Evolutionary conservation across 35 echinoderm and acorn worm genomes (phyloP).

Genomic region (Patiria miniata): DNA sequence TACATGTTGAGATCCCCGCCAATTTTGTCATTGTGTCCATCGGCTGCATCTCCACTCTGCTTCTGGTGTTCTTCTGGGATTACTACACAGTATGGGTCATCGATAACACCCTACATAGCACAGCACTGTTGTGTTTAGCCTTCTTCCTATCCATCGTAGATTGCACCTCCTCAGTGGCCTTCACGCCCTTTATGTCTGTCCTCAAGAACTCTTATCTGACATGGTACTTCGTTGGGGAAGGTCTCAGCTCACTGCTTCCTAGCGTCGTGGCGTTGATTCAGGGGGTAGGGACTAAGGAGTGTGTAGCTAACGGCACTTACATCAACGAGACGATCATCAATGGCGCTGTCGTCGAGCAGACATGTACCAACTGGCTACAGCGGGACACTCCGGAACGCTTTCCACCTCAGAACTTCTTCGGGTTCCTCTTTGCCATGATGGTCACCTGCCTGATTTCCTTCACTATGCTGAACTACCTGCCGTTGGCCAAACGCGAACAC

Average conservation of each 20-base stretch:
- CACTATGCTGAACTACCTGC: constrained; percentile 66
- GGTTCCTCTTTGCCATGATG: constrained; percentile 80
- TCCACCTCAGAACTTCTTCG: constrained; percentile 74
- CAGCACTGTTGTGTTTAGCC: constrained; percentile 65
- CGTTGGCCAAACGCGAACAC: constrained; percentile 68
- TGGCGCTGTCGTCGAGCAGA: not conserved
- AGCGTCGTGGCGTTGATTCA: constrained; percentile 76
- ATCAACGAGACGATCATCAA: not conserved
- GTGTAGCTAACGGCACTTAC: constrained; percentile 67
- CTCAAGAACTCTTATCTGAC: constrained; percentile 49
- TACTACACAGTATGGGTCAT: constrained; percentile 48
- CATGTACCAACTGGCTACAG: constrained; percentile 65
- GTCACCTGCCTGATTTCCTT: constrained; percentile 45
- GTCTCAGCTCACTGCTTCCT: constrained; percentile 70
- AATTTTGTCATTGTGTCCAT: constrained; percentile 59
- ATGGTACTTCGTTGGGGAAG: constrained; percentile 75
- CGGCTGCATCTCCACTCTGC: constrained; percentile 53
- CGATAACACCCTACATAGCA: constrained; percentile 62
- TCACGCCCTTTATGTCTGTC: constrained; percentile 60
- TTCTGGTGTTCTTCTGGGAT: constrained; percentile 85
- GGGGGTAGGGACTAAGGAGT: constrained; percentile 65
- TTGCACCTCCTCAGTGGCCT: constrained; percentile 71
- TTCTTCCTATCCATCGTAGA: constrained; percentile 71
- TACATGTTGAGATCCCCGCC: constrained; percentile 60
- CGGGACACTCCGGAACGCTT: constrained; percentile 51